Base-by-base conservation (phyloP, 1,140 invertebrate species). In the Diplogasteroides magnus region DNA sequence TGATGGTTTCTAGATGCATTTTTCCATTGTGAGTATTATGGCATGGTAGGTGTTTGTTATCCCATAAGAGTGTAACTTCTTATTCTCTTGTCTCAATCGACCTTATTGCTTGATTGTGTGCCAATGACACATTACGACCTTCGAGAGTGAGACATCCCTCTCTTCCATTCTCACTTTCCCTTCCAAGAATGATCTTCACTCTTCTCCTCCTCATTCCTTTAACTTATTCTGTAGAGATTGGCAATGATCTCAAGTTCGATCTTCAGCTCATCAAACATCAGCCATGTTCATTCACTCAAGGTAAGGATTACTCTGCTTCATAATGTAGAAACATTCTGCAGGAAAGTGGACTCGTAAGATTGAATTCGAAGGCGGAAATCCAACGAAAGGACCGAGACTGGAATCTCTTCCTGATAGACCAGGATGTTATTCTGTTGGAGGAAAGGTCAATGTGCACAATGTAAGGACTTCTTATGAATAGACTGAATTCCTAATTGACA, bases 251-350 rank as follows among this genome's bases (percentile, higher is more conserved):
- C 29, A 77, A 76, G 27, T 55, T 82, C 13, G 68, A 78, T 55
- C 62, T 82, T 31, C 76, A 82, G 56, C 63, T 82, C 19, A 82
- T 82, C 59, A 82, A 82, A 32, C 80, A 82, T 70, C 79, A 82
- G 57, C 73, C 80, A 13, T 82, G 80, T 57, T 60, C 58, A 31
- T 78, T 74, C 73, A 77, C 74, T 60, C 58, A 31, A 67, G 72
- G 78, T 77, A 29, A 28, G n/a, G 58, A 13, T 25, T 56, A 1
- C n/a, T 23, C 2, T 28, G 55, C 2, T 31, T 19, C 11, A 60
- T 1, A 27, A 13, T 15, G 63, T 48, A 66, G 26, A 14, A 2
- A 23, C 27, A 67, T 78, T 77, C 57, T 79, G 81, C 67, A 64
- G 64, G 74, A 6, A 79, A 82, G 71, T 82, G 80, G 80, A 70